Base-by-base conservation (phyloP, 2,888 invertebrate genomes). In the Augochlorella aurata region DNA sequence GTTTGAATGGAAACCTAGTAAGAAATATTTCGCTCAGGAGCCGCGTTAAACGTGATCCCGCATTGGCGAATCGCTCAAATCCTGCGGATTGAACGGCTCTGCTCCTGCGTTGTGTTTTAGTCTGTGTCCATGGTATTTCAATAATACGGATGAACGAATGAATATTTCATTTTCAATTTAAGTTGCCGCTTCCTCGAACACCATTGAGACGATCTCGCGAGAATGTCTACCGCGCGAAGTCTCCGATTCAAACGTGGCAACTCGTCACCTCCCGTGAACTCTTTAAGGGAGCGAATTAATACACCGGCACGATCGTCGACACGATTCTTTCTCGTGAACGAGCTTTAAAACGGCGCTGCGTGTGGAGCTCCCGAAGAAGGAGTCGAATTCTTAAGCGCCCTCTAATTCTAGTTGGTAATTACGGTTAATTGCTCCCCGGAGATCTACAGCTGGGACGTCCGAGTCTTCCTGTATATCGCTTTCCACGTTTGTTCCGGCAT, bases 351-450 rank as follows among this genome's bases (percentile, higher is more conserved):
- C 68, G 50, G 63, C 12, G 38, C 70, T 49, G 63, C 77, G 65
- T 49, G 38, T 29, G 4, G n/a, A 44, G 54, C 71, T 44, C 72
- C 66, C 73, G 38, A 67, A 72, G 47, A 54, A 66, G 66, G 44
- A 67, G 49, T 68, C 71, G 50, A 81, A 81, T 81, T 81, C 77
- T 81, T 77, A 68, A 80, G 68, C 61, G 50, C 24, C 74, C 73
- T 77, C 69, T 77, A 81, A 77, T 77, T 77, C 54, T 47, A 12
- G 4, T 14, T 47, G 44, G 81, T 77, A 77, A 81, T 81, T 81
- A 77, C 69, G 54, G 71, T 77, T 72, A 72, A 80, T 80, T 77
- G 79, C 74, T 45, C 73, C 67, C 50, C 44, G 52, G 44, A 45
- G 70, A 38, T 61, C 24, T 24, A 45, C 14, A n/a, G 71, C 18